Percentiles rank a stretch among this genome's conserved stretches.
Conservation (phyloP, 2,888 invertebrate genomes). For the Omphaloscelis lunosa region DNA sequence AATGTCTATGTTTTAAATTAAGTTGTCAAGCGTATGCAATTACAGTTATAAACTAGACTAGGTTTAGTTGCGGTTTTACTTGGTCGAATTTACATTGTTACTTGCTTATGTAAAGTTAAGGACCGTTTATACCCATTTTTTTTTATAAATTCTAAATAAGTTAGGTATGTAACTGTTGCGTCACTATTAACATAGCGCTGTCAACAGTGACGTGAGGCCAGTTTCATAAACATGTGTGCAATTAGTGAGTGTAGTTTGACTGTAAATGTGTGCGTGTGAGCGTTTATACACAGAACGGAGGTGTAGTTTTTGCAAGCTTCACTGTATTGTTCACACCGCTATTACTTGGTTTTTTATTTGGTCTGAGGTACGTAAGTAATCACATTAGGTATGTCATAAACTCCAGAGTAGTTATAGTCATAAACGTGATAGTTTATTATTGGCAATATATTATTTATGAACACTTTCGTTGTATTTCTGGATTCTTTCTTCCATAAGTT, state of each 20-base stretch:
- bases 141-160: neutral
- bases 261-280: no score
- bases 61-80: neutral
- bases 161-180: neutral
- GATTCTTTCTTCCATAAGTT: neutral
- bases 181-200: no score
- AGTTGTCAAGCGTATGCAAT: constrained; percentile 45
- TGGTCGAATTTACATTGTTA: neutral
- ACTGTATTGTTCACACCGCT: no score
- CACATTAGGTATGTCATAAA: no score
- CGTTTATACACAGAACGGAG: no score
- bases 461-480: neutral
- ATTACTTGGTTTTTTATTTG: no score
- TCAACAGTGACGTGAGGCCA: no score
- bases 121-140: neutral
- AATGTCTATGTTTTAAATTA: constrained; percentile 46
- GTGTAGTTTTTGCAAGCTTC: no score
- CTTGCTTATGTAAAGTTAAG: neutral
- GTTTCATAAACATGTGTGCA: no score
- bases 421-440: neutral
- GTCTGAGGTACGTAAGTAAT: no score
- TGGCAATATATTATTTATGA: neutral
- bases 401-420: neutral
- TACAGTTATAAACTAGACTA: constrained; percentile 11
- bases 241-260: no score